Evolutionary conservation across 2,888 invertebrate genomes (phyloP), one percentile per base, ranked within the genome.

Genomic region (Glaucopsyche alexis): DNA sequence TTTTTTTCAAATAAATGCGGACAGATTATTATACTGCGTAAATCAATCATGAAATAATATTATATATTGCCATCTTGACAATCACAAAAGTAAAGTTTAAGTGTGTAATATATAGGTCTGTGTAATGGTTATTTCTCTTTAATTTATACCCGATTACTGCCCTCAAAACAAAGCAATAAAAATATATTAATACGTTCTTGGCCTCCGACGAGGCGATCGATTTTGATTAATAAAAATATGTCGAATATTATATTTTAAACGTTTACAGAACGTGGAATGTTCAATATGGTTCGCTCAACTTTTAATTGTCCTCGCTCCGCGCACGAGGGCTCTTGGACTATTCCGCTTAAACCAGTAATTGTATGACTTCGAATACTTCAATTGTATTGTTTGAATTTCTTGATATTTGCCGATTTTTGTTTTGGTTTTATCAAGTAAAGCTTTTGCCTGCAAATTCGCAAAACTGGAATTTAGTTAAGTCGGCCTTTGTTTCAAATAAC

Each of bases 221-320:
- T 42, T 42, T 19, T 5, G 55, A 16, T 9, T 16, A 9, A 55
- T 55, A 55, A 55, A 52, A 60, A 38, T 60, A 29, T 60, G 60
- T 60, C 60, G 38, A 60, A 60, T 38, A 60, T 38, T 29, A 60
- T 60, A 60, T 60, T 60, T 60, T 60, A 60, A 60, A 38, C 29
- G 60, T 60, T 38, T 29, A 60, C 60, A 60, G 13, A 60, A 60
- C 29, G 29, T 29, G 60, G 60, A 60, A 60, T 60, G 60, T 60
- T 60, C 29, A 14, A 60, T 60, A 60, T 60, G 60, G 60, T 5
- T 13, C 14, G 60, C 60, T 60, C 60, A 60, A 60, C 60, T 60
- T 60, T 60, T 60, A 60, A 60, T 60, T 60, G 60, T 60, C 60
- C 29, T 60, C 60, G 60, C 60, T 38, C 60, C 67, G 67, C 42